A percentile compares a stretch with the other conserved stretches of the same genome.
Evolutionary conservation across 2,797 vertebrate genomes (phyloP).

Genomic region (Sardinella longiceps): DNA sequence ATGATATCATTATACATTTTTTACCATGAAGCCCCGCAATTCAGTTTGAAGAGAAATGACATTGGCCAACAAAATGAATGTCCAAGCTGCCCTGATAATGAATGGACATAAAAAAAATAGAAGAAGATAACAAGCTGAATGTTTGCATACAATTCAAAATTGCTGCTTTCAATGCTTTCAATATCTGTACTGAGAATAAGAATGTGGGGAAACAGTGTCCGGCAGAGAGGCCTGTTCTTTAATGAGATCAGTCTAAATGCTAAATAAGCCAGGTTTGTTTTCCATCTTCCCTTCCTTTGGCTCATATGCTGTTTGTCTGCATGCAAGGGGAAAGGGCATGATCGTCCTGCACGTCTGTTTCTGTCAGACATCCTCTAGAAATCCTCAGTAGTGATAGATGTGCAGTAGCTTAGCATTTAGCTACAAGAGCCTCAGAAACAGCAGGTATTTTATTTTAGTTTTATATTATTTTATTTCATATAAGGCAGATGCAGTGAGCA

Average conservation of each 20-base stretch:
- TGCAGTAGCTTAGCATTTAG: not conserved
- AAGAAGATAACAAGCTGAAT: not conserved
- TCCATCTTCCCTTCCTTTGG: not conserved
- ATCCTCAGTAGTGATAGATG: not conserved
- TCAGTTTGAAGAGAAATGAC: not conserved
- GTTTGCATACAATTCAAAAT: not conserved
- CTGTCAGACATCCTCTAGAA: not conserved
- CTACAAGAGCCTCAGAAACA: not conserved
- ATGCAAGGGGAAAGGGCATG: not conserved
- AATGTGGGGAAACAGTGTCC: not conserved
- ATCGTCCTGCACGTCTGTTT: not conserved
- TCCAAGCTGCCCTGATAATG: not conserved
- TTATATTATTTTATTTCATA: too few species aligned
- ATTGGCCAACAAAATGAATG: not conserved
- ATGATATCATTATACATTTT: conserved; percentile 9
- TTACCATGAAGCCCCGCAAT: not conserved
- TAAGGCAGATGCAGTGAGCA: not conserved
- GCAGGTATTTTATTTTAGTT: not conserved
- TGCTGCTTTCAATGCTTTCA: not conserved
- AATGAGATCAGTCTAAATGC: conserved; percentile 14
- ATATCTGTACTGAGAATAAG: not conserved
- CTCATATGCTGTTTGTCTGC: not conserved
- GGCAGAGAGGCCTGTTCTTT: not conserved
- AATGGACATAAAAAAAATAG: conserved; percentile 6
- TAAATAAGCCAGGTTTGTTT: not conserved